Evolutionary conservation across 2,888 invertebrate species (phyloP), one percentile per base, ranked within the genome.

Genomic region (Endotricha flammealis): DNA sequence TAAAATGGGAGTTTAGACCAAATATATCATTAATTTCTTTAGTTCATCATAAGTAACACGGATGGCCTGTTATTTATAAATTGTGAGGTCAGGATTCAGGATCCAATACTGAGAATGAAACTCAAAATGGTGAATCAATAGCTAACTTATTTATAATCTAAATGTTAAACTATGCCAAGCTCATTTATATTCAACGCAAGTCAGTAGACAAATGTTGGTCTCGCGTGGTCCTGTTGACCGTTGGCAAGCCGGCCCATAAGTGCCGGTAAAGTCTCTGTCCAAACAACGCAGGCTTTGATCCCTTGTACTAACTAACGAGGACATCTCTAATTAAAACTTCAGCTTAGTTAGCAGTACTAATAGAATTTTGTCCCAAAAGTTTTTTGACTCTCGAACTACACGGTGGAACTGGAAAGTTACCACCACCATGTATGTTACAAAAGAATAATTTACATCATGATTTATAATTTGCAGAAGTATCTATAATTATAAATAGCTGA

Each of bases 251-350:
- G n/a, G n/a, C n/a, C 14, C 11, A 7, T 14, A 32, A 25, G 13
- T 7, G 14, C 31, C 16, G n/a, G 42, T 45, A 9, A 38, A 41
- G 53, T 45, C 48, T 47, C 44, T 42, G 41, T 40, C 46, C 44
- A 47, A 58, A 51, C 53, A 49, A 56, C 50, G 42, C 43, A 14
- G 23, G 40, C 38, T 44, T 39, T 44, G 44, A 44, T 50, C 41
- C 41, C 12, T 47, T 38, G 41, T 44, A 35, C 42, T 50, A 52
- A 53, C 57, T 51, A 61, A 57, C 58, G 55, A 57, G 57, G 63
- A 59, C 60, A 58, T 55, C 47, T 58, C 57, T 64, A 68, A 70
- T 70, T 70, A 70, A 69, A 71, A 69, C 59, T 67, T 67, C 41
- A 30, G 33, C 41, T 40, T 48, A 46, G 57, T 60, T 55, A 46